phyloP scores from a whole-genome alignment of 1,140 invertebrate species.

The Drosophila triauraria region DNA sequence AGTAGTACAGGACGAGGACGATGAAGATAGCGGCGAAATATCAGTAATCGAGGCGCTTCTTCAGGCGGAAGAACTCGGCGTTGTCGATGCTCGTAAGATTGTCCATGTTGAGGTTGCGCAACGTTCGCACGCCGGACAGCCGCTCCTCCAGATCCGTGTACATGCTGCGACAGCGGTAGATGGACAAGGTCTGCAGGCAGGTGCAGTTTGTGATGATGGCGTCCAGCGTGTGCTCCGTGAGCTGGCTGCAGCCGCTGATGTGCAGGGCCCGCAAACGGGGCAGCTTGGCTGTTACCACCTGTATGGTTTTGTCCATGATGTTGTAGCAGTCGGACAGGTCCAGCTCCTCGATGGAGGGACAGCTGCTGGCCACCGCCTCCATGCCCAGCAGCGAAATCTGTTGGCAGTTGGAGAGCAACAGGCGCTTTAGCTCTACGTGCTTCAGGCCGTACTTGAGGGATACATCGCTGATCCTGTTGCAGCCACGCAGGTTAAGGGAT shows the following conservation, averaged over 20 bases:
- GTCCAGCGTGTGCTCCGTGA: constrained; percentile 88
- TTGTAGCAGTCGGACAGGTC: constrained; percentile 89
- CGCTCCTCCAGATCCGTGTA: constrained; percentile 86
- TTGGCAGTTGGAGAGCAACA: constrained; percentile 88
- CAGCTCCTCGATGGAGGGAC: constrained; percentile 89
- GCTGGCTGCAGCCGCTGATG: constrained; percentile 88
- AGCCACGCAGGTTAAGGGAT: constrained; percentile 88
- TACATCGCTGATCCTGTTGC: constrained; percentile 90
- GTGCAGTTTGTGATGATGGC: constrained; percentile 87
- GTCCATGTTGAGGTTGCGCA: constrained; percentile 84
- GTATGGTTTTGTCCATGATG: constrained; percentile 88
- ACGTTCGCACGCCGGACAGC: constrained; percentile 85
- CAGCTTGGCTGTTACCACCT: constrained; percentile 86
- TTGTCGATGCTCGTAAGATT: constrained; percentile 77
- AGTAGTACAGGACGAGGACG: constrained; percentile 80
- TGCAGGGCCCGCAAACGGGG: constrained; percentile 88
- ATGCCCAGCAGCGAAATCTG: constrained; percentile 89
- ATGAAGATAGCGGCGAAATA: constrained; percentile 81
- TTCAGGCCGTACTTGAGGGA: constrained; percentile 89
- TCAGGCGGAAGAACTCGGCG: constrained; percentile 75
- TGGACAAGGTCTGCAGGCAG: constrained; percentile 71
- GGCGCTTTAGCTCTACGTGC: constrained; percentile 87
- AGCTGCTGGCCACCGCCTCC: constrained; percentile 87
- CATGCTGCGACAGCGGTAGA: constrained; percentile 79
- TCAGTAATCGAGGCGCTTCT: constrained; percentile 84